Base-by-base conservation (phyloP, 1,140 invertebrate genomes). In the Bicyclus anynana region DNA sequence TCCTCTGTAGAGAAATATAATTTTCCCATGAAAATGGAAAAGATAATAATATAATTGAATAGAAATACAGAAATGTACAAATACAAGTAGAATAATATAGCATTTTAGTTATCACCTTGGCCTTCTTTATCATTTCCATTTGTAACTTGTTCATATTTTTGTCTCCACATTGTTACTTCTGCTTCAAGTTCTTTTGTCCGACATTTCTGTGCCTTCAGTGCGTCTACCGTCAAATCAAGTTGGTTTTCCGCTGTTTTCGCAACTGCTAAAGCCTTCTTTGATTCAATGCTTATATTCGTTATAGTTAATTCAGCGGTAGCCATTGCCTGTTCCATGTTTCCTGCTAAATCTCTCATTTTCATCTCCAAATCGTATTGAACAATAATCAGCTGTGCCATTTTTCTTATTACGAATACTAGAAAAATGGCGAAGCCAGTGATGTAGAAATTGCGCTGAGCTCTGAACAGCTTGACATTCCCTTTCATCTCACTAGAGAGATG, bases 381-480 rank as follows among this genome's bases (percentile, higher is more conserved):
- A 18, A 86, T 77, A n/a, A 89, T 67, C 84, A 89, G 88, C 20
- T 52, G 72, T 7, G 86, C 60, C 5, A 89, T 67, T 21, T 85
- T 65, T 35, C 75, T 77, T 18, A 89, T 86, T 10, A 89, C 83
- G 67, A 87, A 88, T 17, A 83, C 68, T n/a, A 89, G 63, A 60
- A 87, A 89, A 57, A 89, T 85, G 3, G 81, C 63, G 68, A 89
- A 89, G 29, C 84, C 74, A 33, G 85, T 89, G 12, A 89, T 86
- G 48, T 89, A 89, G 48, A 88, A 88, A 55, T 89, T 89, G 62
- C 87, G 73, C 56, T 89, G 87, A n/a, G 87, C 78, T 65, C 87
- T 56, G 51, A 89, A 88, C 17, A 89, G 58, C 59, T 84, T 87
- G 0, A 88, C 74, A 55, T 70, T 77, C 3, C 64, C 67, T 68